These are phyloP conservation scores for Echinarachnius parma DNA, from an alignment of 53 echinoderm and acorn worm species.

Conservation along the genomic window DNA sequence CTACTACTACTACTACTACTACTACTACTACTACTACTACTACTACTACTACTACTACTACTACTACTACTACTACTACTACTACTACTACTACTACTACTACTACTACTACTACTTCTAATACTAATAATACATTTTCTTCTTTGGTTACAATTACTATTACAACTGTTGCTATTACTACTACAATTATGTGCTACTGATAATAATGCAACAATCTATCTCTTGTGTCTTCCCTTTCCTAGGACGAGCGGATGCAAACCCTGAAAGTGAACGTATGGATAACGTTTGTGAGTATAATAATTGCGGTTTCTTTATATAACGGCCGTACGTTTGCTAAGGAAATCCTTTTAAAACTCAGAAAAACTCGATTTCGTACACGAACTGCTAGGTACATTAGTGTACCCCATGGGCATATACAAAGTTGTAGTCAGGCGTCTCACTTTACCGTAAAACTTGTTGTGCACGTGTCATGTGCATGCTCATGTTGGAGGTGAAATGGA, in stretches of 20 bases:
- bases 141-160: background rate
- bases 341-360: no score
- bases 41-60: background rate
- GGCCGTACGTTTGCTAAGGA: no score
- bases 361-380: no score
- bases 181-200: background rate
- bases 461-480: no score
- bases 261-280: constrained; percentile 90
- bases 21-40: background rate
- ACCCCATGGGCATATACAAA: no score
- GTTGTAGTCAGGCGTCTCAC: no score
- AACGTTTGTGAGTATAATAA: constrained; percentile 79
- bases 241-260: constrained; percentile 97
- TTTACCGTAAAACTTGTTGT: no score
- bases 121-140: background rate
- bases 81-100: background rate
- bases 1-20: background rate
- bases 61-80: background rate
- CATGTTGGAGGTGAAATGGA: no score
- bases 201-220: background rate
- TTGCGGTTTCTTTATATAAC: background rate
- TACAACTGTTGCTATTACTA: background rate
- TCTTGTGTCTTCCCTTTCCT: constrained; percentile 7
- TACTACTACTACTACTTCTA: constrained; percentile 13
- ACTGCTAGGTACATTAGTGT: no score